phyloP scores from a whole-genome alignment of 2,888 invertebrate species.

The Crossocerus cetratus region DNA sequence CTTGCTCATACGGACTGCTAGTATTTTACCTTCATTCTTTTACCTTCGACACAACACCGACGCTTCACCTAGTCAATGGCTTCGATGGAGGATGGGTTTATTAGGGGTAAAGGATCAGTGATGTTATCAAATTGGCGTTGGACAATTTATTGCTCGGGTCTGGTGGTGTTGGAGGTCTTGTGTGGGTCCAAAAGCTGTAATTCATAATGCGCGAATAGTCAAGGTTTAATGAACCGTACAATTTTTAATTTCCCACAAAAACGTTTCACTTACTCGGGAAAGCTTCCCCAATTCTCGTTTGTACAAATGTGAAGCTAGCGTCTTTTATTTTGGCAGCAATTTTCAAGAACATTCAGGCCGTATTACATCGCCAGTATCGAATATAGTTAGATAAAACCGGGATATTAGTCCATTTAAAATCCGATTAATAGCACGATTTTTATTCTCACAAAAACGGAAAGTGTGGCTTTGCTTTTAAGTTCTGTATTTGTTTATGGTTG shows the following conservation, averaged over 20 bases:
- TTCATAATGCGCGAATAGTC: not conserved
- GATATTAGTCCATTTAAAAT: too few species aligned
- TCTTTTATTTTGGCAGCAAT: conserved; percentile 44
- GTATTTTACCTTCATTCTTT: conserved; percentile 72
- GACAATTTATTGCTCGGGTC: conserved; percentile 49
- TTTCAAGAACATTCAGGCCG: too few species aligned
- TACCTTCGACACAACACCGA: conserved; percentile 68
- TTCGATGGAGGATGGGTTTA: conserved; percentile 9
- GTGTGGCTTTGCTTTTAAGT: too few species aligned
- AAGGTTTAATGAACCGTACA: not conserved
- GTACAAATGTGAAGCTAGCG: conserved; percentile 20
- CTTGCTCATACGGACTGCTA: not conserved
- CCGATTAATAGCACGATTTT: too few species aligned
- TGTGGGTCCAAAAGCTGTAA: conserved; percentile 21
- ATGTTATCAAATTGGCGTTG: conserved; percentile 53
- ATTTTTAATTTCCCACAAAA: conserved; percentile 3
- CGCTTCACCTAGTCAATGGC: conserved; percentile 22
- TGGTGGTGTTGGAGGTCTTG: conserved; percentile 34
- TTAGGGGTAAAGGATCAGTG: conserved; percentile 31
- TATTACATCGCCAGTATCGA: too few species aligned
- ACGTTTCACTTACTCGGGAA: conserved; percentile 39
- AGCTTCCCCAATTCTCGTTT: conserved; percentile 33
- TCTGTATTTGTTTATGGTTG: too few species aligned
- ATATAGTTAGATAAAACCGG: too few species aligned
- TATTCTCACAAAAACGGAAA: too few species aligned